phyloP scores from a whole-genome alignment of 2,797 vertebrate species.

The Acanthiza pusilla region DNA sequence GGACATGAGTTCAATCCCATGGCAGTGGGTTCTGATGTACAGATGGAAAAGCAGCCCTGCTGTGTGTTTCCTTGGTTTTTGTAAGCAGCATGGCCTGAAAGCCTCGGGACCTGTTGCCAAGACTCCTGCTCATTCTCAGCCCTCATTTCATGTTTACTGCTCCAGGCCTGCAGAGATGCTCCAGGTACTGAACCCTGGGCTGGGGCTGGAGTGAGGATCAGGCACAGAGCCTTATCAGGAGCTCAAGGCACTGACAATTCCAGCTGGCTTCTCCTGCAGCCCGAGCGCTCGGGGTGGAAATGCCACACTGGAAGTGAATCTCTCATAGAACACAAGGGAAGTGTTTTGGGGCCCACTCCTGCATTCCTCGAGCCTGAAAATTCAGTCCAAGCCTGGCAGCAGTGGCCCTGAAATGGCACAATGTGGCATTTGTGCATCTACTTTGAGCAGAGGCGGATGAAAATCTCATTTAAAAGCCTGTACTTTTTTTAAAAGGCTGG shows the following conservation, averaged over 20 bases:
- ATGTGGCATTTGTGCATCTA: background rate
- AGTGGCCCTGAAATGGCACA: background rate
- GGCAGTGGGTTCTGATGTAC: background rate
- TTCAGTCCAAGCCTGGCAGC: background rate
- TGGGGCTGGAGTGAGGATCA: background rate
- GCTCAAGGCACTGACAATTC: background rate
- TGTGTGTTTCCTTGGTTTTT: background rate
- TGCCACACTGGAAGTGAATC: background rate
- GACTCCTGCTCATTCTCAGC: background rate
- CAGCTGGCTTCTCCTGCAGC: background rate
- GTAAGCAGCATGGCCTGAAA: background rate
- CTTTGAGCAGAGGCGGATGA: background rate
- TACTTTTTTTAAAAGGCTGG: background rate
- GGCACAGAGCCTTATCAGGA: background rate
- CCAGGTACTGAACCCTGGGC: background rate
- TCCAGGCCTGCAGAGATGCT: background rate
- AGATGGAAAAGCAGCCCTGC: background rate
- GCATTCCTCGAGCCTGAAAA: background rate
- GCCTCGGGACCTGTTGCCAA: rapidly evolving
- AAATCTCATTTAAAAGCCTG: background rate
- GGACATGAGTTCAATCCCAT: background rate
- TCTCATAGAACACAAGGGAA: background rate
- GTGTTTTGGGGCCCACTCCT: background rate
- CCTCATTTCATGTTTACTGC: background rate
- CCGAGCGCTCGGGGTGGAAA: background rate